Evolutionary conservation across 2,888 invertebrate genomes (phyloP).

Genomic region (Leucania comma): DNA sequence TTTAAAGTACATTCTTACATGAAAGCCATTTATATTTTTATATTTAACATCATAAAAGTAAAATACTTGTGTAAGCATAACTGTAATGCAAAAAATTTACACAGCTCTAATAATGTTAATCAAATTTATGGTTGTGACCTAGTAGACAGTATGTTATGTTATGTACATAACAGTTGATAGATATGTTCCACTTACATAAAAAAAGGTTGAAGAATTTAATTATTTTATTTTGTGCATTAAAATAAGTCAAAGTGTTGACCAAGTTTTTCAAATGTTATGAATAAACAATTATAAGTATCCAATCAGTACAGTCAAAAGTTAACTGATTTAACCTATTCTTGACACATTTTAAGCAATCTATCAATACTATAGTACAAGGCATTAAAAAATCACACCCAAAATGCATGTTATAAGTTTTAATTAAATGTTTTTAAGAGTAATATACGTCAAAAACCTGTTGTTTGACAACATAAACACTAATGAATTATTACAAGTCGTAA

Average conservation of each 20-base stretch:
- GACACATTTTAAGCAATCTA: not conserved
- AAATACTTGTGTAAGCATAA: conserved; percentile 31
- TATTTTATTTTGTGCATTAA: not conserved
- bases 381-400: not conserved
- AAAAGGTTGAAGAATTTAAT: not conserved
- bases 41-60: conserved; percentile 12
- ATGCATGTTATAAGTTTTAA: not conserved
- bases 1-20: not conserved
- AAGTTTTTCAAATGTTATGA: not conserved
- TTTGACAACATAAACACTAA: conserved; percentile 49
- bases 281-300: not conserved
- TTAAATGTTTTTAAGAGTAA: not conserved
- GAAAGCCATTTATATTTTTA: conserved; percentile 16
- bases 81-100: conserved; percentile 32
- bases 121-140: conserved; percentile 46
- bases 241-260: not conserved
- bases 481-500: conserved; percentile 21
- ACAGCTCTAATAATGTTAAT: conserved; percentile 33
- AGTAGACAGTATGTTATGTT: conserved; percentile 40
- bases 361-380: not conserved
- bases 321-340: not conserved
- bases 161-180: conserved; percentile 44
- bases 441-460: conserved; percentile 26
- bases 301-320: not conserved
- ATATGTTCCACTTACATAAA: conserved; percentile 39